phyloP scores from a whole-genome alignment of 2,797 vertebrate species.

The Silurus lanzhouensis region DNA sequence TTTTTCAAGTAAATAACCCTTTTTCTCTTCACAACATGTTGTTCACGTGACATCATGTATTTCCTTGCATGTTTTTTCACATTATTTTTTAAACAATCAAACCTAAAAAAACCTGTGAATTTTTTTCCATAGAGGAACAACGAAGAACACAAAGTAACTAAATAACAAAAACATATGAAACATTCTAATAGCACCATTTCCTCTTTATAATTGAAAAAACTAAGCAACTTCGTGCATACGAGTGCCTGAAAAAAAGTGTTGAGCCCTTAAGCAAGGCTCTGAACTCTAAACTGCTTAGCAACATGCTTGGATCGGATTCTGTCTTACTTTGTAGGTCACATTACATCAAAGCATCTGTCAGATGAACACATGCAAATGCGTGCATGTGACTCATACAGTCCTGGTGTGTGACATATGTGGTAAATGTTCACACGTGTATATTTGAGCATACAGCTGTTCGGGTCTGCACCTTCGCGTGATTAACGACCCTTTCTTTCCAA shows the following conservation, averaged over 20 bases:
- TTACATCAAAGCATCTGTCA: conserved; percentile 5
- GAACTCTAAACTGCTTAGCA: neutral
- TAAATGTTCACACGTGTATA: conserved; percentile 12
- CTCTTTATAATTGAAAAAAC: neutral
- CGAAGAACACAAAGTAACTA: neutral
- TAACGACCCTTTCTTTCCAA: conserved; percentile 25
- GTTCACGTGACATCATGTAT: neutral
- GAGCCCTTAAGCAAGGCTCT: neutral
- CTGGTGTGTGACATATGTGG: conserved; percentile 27
- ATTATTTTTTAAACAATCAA: neutral
- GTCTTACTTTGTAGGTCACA: conserved; percentile 8
- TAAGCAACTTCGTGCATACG: neutral
- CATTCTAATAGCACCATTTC: neutral
- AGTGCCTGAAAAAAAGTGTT: neutral
- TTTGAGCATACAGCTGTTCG: conserved; percentile 18
- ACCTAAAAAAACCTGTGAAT: neutral
- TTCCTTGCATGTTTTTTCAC: neutral
- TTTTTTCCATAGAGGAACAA: neutral
- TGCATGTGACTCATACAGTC: conserved; percentile 2
- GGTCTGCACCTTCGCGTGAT: conserved; percentile 7
- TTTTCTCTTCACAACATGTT: neutral
- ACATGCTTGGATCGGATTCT: neutral
- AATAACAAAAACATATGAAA: neutral
- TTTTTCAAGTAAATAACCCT: neutral
- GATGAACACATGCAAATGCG: conserved; percentile 10